Evolutionary conservation across 35 echinoderm and acorn worm species (phyloP), one percentile per base, ranked within the genome.

Genomic region (Anneissia japonica): DNA sequence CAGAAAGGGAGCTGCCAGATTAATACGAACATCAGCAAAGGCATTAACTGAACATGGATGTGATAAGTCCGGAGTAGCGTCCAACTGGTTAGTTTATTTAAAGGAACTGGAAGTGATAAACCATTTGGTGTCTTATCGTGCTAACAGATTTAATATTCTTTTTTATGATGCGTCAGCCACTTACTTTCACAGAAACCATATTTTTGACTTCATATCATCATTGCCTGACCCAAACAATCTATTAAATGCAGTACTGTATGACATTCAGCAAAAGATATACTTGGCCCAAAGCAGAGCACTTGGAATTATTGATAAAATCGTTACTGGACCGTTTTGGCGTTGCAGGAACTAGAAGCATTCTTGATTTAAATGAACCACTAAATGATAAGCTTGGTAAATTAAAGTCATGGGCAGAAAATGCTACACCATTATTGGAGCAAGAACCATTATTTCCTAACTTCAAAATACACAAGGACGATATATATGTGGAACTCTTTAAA

Each of bases 161-260:
- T 84, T 84, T 33, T 74, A 82, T 82, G 84, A 86, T 79, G 84
- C 84, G 5, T 37, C 46, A 26, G 88, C 88, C 6, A 41, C 73
- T 7, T 89, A 89, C 37, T 89, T 35, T 36, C 88, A 89, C 40
- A 17, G 88, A 28, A 38, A 84, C 31, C 55, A 89, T 41, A 76
- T 84, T 30, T 56, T 4, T 45, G 19, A 81, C 34, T 89, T 89
- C 64, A 73, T 89, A 32, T 0, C 29, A 21, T 74, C 34, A 13
- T 30, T 83, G 26, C 88, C 88, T 37, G 74, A 89, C 35, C 88
- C 88, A 84, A 84, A 89, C 81, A 89, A 89, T 37, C 88, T 84
- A 5, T 26, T 89, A 0, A 89, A 84, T 46, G 88, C 88, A 17
- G 64, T 89, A 0, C 80, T 75, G 21, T 83, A 32, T 83, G 88